Evolutionary conservation across 2,888 invertebrate species (phyloP).

Genomic region (Scotopteryx bipunctaria): DNA sequence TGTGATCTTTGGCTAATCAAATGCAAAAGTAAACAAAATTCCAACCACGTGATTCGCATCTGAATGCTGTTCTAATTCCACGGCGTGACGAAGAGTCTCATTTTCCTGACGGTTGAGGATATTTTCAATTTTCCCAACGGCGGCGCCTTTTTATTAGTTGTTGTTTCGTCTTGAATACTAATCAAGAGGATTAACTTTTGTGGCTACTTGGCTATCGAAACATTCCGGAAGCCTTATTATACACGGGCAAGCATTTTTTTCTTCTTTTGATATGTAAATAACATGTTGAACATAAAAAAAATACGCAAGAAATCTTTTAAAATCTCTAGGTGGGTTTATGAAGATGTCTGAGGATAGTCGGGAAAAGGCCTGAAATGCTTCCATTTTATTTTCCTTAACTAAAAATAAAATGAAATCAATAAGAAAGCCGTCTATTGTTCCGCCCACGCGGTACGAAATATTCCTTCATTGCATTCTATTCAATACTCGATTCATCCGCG

Average conservation of each 20-base stretch:
- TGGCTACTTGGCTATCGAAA: conserved; percentile 55
- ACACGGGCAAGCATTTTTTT: no score
- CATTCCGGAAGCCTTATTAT: no score
- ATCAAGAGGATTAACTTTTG: conserved; percentile 70
- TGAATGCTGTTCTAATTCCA: conserved; percentile 72
- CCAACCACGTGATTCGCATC: conserved; percentile 68
- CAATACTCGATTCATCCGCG: conserved; percentile 7
- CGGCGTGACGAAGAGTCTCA: conserved; percentile 75
- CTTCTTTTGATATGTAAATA: no score
- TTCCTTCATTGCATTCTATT: neutral
- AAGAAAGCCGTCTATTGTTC: no score
- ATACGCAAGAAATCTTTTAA: no score
- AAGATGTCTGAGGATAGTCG: no score
- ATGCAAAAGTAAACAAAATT: conserved; percentile 77
- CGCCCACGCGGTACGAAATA: neutral
- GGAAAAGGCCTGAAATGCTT: no score
- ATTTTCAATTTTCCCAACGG: conserved; percentile 81
- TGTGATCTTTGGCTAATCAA: conserved; percentile 47
- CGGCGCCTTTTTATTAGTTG: conserved; percentile 79
- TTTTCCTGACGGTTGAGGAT: conserved; percentile 80
- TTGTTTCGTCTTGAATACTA: conserved; percentile 80
- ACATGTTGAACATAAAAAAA: no score
- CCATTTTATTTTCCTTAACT: no score
- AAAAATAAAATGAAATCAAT: no score
- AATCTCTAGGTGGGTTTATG: no score